Base-by-base conservation (phyloP, 2,797 vertebrate species). In the Takifugu ocellatus region DNA sequence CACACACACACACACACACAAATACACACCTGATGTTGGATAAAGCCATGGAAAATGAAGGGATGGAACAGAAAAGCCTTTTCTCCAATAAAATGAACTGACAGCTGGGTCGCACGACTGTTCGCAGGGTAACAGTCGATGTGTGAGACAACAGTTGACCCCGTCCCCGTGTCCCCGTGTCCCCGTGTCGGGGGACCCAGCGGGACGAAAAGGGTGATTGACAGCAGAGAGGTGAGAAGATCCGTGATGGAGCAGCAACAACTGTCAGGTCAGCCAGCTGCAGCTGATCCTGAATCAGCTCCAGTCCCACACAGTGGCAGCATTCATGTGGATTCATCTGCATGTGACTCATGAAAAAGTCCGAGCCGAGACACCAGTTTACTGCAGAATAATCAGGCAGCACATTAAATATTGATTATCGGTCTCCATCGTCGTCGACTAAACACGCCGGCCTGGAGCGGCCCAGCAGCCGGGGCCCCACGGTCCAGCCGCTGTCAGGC, bases 331-430 rank as follows among this genome's bases (percentile, higher is more conserved):
- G 11, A 54, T 56, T 63, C 55, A 70, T 74, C 61, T 78, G 68
- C 63, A 66, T 73, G 65, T 69, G 70, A 65, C 71, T 71, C 63
- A 65, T 66, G 62, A 47, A 60, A 59, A 75, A 49, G 27, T 45
- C 10, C 49, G 16, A 69, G 66, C 74, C 60, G 61, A 42, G 57
- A 46, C 52, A 58, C 42, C 42, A 16, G 16, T 16, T 6, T 9
- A 75, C 66, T 71, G 84, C 81, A 78, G 74, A 83, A 86, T 76
- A 83, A 88, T 71, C 78, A 65, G 74, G 74, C 67, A 39, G 81
- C 79, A 77, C 82, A 84, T 89, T 77, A 79, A 77, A 81, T 81
- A 89, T 89, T 87, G 89, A 89, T 89, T 57, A 59, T 66, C 72
- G 75, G 70, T 81, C 69, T 82, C 69, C 66, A 83, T 78, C 83